Conservation (phyloP, 2,797 vertebrate species). For the Neosalanx taihuensis region DNA sequence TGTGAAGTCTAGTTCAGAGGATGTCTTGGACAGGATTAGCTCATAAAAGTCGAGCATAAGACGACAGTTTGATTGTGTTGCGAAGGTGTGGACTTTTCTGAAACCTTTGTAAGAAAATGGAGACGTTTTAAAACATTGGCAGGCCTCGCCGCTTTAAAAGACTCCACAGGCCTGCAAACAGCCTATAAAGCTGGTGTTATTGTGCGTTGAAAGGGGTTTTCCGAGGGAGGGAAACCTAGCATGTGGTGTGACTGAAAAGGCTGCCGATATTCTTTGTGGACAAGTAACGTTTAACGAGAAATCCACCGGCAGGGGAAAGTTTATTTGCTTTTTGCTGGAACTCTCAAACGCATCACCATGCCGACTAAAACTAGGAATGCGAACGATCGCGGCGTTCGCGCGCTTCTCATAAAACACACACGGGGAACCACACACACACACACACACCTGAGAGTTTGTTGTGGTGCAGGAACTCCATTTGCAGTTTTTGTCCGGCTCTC, state of each 20-base stretch:
- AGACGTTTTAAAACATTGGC: neutral
- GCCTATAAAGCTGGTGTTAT: slow-evolving; percentile 27
- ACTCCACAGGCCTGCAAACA: slow-evolving; percentile 11
- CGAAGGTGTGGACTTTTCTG: slow-evolving; percentile 1
- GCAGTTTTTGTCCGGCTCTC: slow-evolving; percentile 86
- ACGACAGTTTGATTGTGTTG: slow-evolving; percentile 40
- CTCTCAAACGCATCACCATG: neutral
- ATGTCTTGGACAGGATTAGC: slow-evolving; percentile 49
- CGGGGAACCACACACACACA: neutral
- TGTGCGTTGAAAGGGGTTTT: slow-evolving; percentile 20
- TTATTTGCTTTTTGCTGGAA: neutral
- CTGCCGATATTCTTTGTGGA: slow-evolving; percentile 15
- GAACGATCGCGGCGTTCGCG: neutral
- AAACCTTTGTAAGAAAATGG: neutral
- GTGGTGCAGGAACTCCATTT: slow-evolving; percentile 96
- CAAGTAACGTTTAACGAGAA: neutral
- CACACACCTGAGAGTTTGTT: slow-evolving; percentile 89
- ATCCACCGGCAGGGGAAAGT: neutral
- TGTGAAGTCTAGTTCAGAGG: slow-evolving; percentile 22
- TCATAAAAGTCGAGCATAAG: slow-evolving; percentile 54
- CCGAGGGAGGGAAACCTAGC: neutral
- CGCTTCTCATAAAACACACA: neutral
- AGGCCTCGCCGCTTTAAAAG: slow-evolving; percentile 39
- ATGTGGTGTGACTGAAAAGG: slow-evolving; percentile 19
- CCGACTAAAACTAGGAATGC: neutral